Evolutionary conservation across 2,113 vertebrate genomes (phyloP).

Genomic region (Cyrtonyx montezumae): DNA sequence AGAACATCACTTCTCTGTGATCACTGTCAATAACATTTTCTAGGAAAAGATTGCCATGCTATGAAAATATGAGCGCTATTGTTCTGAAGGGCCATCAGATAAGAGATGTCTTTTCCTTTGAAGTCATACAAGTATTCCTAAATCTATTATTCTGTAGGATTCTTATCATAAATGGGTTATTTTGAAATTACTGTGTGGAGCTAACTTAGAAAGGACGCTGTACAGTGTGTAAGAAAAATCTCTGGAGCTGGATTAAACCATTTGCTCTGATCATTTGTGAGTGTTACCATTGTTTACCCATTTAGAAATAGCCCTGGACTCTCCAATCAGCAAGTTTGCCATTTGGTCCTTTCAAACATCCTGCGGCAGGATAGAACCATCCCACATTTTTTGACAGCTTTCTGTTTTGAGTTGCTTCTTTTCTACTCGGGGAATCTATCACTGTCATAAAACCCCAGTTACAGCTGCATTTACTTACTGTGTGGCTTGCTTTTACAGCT

Average conservation of each 20-base stretch:
- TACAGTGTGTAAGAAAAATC: neutral
- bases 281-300: neutral
- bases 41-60: neutral
- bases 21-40: slow-evolving; percentile 31
- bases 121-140: neutral
- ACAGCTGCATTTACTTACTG: slow-evolving; percentile 62
- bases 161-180: neutral
- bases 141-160: neutral
- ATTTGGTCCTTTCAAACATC: neutral
- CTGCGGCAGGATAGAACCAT: neutral
- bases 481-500: slow-evolving; percentile 41
- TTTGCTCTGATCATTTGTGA: neutral
- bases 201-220: neutral
- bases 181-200: neutral
- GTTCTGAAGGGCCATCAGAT: slow-evolving; percentile 15
- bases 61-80: neutral
- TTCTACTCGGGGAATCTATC: neutral
- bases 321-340: neutral
- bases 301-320: neutral
- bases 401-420: slow-evolving; percentile 10
- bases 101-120: slow-evolving; percentile 38
- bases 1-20: slow-evolving; percentile 14
- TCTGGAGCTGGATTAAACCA: neutral
- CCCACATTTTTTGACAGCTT: neutral
- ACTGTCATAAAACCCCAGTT: neutral